Evolutionary conservation across 37 sponge, comb jelly and placozoan species (phyloP).

Genomic region (Theonella swinhoei): DNA sequence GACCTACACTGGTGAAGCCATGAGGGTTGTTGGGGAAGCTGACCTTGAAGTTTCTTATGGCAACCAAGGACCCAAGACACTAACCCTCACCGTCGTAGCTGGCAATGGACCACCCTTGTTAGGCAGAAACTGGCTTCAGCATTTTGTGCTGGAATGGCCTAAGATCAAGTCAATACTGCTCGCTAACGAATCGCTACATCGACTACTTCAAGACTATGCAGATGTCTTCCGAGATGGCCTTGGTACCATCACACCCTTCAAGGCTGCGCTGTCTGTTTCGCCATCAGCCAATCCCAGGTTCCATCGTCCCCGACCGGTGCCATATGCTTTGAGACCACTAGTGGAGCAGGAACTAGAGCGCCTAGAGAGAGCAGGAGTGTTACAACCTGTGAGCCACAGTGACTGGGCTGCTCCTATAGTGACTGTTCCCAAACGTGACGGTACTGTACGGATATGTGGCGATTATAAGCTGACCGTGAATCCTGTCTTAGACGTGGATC

Average conservation of each 20-base stretch:
- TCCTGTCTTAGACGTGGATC: slow-evolving; percentile 19
- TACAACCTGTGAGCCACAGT: slow-evolving; percentile 14
- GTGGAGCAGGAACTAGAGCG: slow-evolving; percentile 26
- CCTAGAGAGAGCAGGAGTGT: slow-evolving; percentile 36
- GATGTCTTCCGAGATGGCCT: slow-evolving; percentile 21
- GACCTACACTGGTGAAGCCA: slow-evolving; percentile 27
- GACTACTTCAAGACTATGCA: not conserved
- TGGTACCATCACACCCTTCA: slow-evolving; percentile 24
- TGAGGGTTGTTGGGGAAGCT: slow-evolving; percentile 4
- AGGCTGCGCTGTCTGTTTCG: slow-evolving; percentile 4
- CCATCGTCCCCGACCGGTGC: slow-evolving; percentile 18
- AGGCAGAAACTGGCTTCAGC: slow-evolving; percentile 37
- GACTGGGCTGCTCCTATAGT: slow-evolving; percentile 66
- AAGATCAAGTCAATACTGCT: not conserved
- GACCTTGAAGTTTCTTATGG: not conserved
- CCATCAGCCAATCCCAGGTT: slow-evolving; percentile 5
- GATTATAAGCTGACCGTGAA: slow-evolving; percentile 52
- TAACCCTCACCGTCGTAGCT: not conserved
- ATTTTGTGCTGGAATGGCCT: slow-evolving; percentile 29
- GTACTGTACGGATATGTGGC: slow-evolving; percentile 63
- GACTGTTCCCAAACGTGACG: too few relatives aligned
- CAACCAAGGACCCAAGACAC: not conserved
- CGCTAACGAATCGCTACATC: not conserved
- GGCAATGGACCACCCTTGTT: slow-evolving; percentile 5
- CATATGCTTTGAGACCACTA: slow-evolving; percentile 10